phyloP scores from a whole-genome alignment of 1,140 invertebrate genomes.

The Cataglyphis hispanica region DNA sequence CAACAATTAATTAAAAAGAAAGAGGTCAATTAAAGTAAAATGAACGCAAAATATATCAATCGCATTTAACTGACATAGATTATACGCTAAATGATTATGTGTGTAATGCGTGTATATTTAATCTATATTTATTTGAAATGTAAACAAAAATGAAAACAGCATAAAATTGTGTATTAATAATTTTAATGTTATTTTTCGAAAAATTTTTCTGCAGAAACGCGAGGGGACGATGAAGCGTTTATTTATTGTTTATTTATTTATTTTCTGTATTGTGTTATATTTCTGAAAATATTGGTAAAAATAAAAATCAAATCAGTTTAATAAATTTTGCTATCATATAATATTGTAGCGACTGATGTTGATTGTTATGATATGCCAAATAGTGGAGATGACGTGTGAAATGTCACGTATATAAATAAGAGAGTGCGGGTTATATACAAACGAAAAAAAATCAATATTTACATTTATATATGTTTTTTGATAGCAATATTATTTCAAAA shows the following conservation, averaged over 20 bases:
- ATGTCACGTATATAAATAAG: too few species aligned
- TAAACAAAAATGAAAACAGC: constrained; percentile 23
- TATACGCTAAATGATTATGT: neutral
- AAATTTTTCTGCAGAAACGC: neutral
- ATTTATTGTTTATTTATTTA: neutral
- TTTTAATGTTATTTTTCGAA: neutral
- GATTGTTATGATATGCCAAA: too few species aligned
- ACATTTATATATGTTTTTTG: too few species aligned
- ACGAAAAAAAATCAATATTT: too few species aligned
- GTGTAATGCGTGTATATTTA: constrained; percentile 21
- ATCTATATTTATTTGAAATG: constrained; percentile 24
- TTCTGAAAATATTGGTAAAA: constrained; percentile 45
- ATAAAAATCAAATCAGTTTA: neutral
- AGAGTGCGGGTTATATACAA: too few species aligned
- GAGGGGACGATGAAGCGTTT: constrained; percentile 8
- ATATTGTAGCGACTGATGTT: too few species aligned
- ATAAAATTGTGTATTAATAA: neutral
- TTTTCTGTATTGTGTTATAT: constrained; percentile 37
- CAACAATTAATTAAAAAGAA: neutral
- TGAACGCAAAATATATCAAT: neutral
- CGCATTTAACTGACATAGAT: neutral
- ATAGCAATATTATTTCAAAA: neutral
- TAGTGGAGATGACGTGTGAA: too few species aligned
- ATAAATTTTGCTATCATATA: neutral
- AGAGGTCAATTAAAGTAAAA: neutral